Evolutionary conservation across 2,888 invertebrate genomes (phyloP), one percentile per base, ranked within the genome.

Genomic region (Oligia strigilis): DNA sequence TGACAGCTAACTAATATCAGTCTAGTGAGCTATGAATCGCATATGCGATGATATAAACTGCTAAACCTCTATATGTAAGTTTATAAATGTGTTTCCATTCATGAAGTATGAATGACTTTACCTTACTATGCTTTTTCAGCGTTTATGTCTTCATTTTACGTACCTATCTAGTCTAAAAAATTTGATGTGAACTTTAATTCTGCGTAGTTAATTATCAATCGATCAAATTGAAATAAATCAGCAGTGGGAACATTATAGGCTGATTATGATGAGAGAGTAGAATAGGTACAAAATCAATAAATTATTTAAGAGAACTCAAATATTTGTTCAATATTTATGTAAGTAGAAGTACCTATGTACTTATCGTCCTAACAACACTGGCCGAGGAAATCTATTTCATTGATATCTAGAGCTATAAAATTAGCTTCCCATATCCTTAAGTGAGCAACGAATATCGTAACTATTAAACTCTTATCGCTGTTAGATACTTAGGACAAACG

Each of bases 1-100:
- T 87, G 91, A 88, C 87, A 87, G 80, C 77, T 75, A 88, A 89
- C 89, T 89, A 88, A 90, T 90, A 87, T 79, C 84, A 83, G 77
- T 81, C 84, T 79, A 81, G 81, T 83, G 85, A 87, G 81, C 85
- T 83, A 76, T 85, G 79, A 86, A 90, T 87, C 80, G 76, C 85
- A 89, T 82, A 86, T 76, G 70, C 65, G 70, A 72, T 64, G 72
- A 86, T 83, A 83, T 84, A 82, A 77, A 67, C 75, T 72, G 69
- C 55, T 83, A 66, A 77, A 72, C 29, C 60, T 73, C 4, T 73
- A 72, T 70, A 65, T 55, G 66, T 74, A 55, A 49, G 29, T 73
- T 70, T 73, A 75, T 72, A 74, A 72, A 74, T 69, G 55, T 74
- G 49, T 11, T 60, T 70, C 46, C 62, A 69, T 85, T 72, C n/a